Evolutionary conservation across 2,113 vertebrate species (phyloP), one percentile per base, ranked within the genome.

Genomic region (Oreotrochilus melanogaster): DNA sequence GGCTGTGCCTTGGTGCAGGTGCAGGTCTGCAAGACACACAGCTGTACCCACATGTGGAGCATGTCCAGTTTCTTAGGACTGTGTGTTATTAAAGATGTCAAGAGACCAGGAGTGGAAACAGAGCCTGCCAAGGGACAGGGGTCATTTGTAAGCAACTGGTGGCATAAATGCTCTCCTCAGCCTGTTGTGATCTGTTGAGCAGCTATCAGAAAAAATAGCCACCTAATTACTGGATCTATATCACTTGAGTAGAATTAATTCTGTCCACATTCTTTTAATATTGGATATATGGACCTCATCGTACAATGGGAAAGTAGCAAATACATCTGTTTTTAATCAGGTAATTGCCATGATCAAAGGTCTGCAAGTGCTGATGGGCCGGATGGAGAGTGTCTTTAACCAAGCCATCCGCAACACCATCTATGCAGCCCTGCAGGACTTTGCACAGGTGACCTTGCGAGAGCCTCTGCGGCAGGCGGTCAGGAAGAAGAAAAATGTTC

Each of bases 321-420:
- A 35, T 47, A 33, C 22, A 28, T 37, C 31, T 89, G 61, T 0
- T 27, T 83, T 70, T 80, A 69, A 50, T 86, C 95, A 98, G 98
- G 98, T 98, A 95, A 99, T 99, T 35, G 99, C 99, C 92, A 99
- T 99, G 99, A 99, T 99, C 94, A 99, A 99, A 95, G 99, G 99
- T 30, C 98, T 99, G 92, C 99, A 99, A 95, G 99, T 99, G 78
- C 98, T 99, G 89, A 99, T 99, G 99, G 99, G 99, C 54, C 97
- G 99, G 48, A 99, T 99, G 99, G 99, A 99, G 97, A 99, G 99
- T 0, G 99, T 99, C 73, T 99, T 99, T 93, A 99, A 99, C 98
- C 99, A 99, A 95, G 99, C 99, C 95, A 99, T 99, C 96, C 98
- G 99, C 86, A 99, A 99, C 92, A 99, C 99, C n/a, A 99, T 99